Conservation (phyloP, 2,888 invertebrate genomes). For the Parnassius glacialis region DNA sequence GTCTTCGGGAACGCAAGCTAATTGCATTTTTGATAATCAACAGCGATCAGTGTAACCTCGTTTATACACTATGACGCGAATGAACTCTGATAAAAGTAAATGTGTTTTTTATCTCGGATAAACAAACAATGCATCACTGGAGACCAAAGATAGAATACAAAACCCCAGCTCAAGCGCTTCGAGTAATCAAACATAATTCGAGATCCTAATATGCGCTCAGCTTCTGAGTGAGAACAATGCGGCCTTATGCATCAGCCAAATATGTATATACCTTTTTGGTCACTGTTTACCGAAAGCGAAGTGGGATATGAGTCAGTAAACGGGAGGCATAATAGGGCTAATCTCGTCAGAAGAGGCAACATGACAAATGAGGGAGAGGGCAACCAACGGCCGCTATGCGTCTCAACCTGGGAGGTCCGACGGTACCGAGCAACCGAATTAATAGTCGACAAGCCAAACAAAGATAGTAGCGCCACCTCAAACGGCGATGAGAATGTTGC, state of each 20-base stretch:
- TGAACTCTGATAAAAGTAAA: slow-evolving; percentile 12
- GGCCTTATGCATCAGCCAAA: slow-evolving; percentile 20
- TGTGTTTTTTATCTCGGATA: slow-evolving; percentile 10
- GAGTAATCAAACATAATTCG: slow-evolving; percentile 20
- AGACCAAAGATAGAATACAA: slow-evolving; percentile 23
- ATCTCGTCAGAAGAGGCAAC: slow-evolving; percentile 49
- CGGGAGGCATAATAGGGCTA: slow-evolving; percentile 45
- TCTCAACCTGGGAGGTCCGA: slow-evolving; percentile 67
- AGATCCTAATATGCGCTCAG: slow-evolving; percentile 15
- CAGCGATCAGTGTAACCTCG: slow-evolving; percentile 2
- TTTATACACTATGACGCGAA: slow-evolving; percentile 13
- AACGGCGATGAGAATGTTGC: slow-evolving; percentile 47
- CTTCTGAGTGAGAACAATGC: slow-evolving; percentile 18
- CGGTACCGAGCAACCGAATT: slow-evolving; percentile 49
- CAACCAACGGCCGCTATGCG: slow-evolving; percentile 45
- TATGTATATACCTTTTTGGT: slow-evolving; percentile 20
- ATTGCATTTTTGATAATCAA: background rate
- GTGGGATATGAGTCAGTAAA: slow-evolving; percentile 38
- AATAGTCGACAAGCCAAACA: slow-evolving; percentile 57
- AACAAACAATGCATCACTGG: slow-evolving; percentile 19
- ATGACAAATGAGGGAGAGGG: slow-evolving; percentile 55
- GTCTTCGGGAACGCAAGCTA: background rate
- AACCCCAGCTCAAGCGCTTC: slow-evolving; percentile 11
- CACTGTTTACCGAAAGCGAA: slow-evolving; percentile 25
- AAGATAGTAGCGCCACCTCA: slow-evolving; percentile 45